Evolutionary conservation across 2,888 invertebrate genomes (phyloP).

Genomic region (Orchesella flavescens): DNA sequence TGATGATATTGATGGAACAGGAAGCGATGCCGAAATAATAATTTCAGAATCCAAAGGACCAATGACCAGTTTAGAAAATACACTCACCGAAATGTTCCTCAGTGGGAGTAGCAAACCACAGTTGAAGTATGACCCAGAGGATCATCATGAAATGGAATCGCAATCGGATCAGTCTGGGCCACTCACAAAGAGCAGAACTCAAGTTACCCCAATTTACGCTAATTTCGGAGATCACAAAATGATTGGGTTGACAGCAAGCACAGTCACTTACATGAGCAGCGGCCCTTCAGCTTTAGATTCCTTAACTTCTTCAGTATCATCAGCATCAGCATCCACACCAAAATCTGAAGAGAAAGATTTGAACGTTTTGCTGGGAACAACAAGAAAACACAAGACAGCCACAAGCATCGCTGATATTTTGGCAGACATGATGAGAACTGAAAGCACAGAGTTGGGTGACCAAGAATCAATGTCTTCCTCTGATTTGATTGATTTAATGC

Average conservation of each 20-base stretch:
- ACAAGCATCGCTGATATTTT: slow-evolving; percentile 70
- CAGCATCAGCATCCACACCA: slow-evolving; percentile 11
- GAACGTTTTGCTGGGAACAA: slow-evolving; percentile 43
- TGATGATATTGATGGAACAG: neutral
- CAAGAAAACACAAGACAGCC: slow-evolving; percentile 43
- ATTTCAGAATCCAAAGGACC: slow-evolving; percentile 44
- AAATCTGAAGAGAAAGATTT: slow-evolving; percentile 55
- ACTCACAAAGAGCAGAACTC: slow-evolving; percentile 44
- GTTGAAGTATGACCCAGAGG: slow-evolving; percentile 41
- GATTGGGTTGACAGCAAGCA: slow-evolving; percentile 67
- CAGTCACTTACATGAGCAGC: slow-evolving; percentile 60
- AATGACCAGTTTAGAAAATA: slow-evolving; percentile 54
- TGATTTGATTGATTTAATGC: slow-evolving; percentile 69
- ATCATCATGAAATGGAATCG: slow-evolving; percentile 4
- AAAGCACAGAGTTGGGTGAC: slow-evolving; percentile 34
- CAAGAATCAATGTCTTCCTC: slow-evolving; percentile 47
- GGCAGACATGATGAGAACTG: slow-evolving; percentile 69
- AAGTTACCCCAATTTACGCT: slow-evolving; percentile 68
- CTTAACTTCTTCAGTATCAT: neutral
- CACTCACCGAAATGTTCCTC: slow-evolving; percentile 52
- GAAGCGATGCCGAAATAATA: slow-evolving; percentile 33
- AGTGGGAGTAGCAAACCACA: slow-evolving; percentile 49
- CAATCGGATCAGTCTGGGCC: neutral
- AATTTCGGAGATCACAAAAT: slow-evolving; percentile 65
- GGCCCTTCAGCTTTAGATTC: slow-evolving; percentile 20